Evolutionary conservation across 2,113 vertebrate genomes (phyloP).

Genomic region (Psilopsiagon aurifrons): DNA sequence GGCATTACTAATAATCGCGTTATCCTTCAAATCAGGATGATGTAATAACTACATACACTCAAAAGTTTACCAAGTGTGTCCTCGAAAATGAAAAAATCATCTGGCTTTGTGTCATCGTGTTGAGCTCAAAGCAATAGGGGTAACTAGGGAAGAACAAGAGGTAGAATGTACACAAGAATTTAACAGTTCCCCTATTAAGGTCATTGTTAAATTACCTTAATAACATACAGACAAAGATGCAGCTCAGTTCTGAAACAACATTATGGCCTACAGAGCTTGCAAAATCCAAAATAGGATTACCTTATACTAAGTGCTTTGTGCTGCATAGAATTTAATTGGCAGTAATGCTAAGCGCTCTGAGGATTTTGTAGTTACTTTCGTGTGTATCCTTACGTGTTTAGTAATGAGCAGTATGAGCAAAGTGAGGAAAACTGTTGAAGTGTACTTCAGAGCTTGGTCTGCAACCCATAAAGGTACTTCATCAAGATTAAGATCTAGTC

Average conservation of each 20-base stretch:
- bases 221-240: not conserved
- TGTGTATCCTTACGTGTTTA: not conserved
- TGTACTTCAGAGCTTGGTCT: not conserved
- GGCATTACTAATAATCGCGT: not conserved
- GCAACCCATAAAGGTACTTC: not conserved
- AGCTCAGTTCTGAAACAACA: not conserved
- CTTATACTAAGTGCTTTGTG: not conserved
- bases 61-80: not conserved
- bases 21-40: not conserved
- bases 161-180: not conserved
- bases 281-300: not conserved
- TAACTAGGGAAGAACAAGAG: not conserved
- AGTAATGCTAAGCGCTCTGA: not conserved
- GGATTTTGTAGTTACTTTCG: not conserved
- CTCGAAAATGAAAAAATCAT: not conserved
- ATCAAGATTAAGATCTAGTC: not conserved
- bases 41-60: not conserved
- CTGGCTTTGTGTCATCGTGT: not conserved
- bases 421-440: not conserved
- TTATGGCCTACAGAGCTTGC: not conserved
- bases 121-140: not conserved
- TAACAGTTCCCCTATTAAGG: not conserved
- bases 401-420: not conserved
- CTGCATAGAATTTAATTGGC: not conserved
- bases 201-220: not conserved